Conservation (phyloP, 2,113 vertebrate genomes). For the Antennarius striatus region DNA sequence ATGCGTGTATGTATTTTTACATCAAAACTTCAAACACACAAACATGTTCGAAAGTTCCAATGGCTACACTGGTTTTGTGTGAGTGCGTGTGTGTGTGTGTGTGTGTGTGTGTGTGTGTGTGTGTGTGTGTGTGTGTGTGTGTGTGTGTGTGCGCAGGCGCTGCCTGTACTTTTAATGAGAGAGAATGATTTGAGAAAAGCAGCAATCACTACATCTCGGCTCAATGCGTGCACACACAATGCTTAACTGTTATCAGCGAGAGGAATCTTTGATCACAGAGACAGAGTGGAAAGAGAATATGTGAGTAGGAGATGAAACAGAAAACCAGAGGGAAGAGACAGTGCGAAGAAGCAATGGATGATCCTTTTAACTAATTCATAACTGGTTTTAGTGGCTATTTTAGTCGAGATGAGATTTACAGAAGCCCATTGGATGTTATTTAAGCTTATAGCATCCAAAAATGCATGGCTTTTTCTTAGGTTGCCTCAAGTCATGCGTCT, state of each 20-base stretch:
- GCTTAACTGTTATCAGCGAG: slow-evolving; percentile 52
- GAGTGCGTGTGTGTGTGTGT: too few relatives aligned
- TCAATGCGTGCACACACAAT: background rate
- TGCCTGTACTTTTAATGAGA: slow-evolving; percentile 55
- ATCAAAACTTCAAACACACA: slow-evolving; percentile 12
- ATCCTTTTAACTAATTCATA: slow-evolving; percentile 52
- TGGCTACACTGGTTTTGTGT: too few relatives aligned
- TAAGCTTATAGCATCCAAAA: slow-evolving; percentile 17
- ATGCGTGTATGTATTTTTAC: background rate
- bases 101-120: too few relatives aligned
- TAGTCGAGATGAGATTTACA: slow-evolving; percentile 8
- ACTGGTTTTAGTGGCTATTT: slow-evolving; percentile 27
- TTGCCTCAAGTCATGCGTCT: background rate
- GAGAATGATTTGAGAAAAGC: slow-evolving; percentile 55
- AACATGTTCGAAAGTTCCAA: too few relatives aligned
- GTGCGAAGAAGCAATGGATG: slow-evolving; percentile 27
- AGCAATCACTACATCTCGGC: slow-evolving; percentile 14
- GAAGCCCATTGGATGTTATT: slow-evolving; percentile 17
- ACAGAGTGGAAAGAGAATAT: slow-evolving; percentile 55
- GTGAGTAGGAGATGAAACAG: slow-evolving; percentile 56
- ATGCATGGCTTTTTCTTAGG: background rate
- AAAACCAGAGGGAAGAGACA: slow-evolving; percentile 11
- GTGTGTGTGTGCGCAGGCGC: background rate
- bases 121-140: slow-evolving; percentile 7
- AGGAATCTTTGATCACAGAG: slow-evolving; percentile 68